Percentiles rank a stretch among this genome's conserved stretches.
Evolutionary conservation across 2,797 vertebrate species (phyloP).

Genomic region (Pseudotriccus pelzelni): DNA sequence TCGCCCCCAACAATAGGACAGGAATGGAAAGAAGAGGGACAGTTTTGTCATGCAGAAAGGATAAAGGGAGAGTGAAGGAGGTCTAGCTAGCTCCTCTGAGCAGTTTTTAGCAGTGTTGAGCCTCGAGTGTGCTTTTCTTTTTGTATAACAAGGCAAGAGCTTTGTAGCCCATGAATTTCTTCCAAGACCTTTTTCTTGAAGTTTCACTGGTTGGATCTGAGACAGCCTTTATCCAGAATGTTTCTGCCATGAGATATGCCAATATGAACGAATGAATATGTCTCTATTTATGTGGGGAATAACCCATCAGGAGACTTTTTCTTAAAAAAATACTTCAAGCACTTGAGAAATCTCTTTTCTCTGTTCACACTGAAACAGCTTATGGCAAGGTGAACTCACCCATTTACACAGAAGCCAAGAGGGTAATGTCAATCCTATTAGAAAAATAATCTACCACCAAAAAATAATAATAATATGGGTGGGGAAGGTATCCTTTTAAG

Average conservation of each 20-base stretch:
- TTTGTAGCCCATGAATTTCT: not conserved
- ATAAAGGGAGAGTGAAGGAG: not conserved
- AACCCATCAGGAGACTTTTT: not conserved
- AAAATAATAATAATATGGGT: slow-evolving; percentile 6
- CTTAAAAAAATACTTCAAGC: not conserved
- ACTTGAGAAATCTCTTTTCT: not conserved
- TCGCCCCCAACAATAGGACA: not conserved
- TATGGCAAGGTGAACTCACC: slow-evolving; percentile 26
- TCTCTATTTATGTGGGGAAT: slow-evolving; percentile 4
- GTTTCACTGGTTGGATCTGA: not conserved
- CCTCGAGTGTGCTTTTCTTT: rapidly evolving
- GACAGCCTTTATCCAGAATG: not conserved
- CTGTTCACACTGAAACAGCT: slow-evolving; percentile 17
- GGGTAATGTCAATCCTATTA: slow-evolving; percentile 41
- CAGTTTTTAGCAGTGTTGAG: not conserved
- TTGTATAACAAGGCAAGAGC: not conserved
- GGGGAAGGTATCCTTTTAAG: not conserved
- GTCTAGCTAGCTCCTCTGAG: not conserved
- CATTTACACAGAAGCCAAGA: slow-evolving; percentile 17
- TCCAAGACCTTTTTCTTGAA: not conserved
- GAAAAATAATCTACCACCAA: slow-evolving; percentile 39
- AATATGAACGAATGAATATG: not conserved
- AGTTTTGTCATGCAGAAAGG: not conserved
- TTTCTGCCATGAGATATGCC: not conserved
- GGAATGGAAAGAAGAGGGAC: not conserved